Evolutionary conservation across 2,113 vertebrate genomes (phyloP), one percentile per base, ranked within the genome.

Genomic region (Verasper variegatus): DNA sequence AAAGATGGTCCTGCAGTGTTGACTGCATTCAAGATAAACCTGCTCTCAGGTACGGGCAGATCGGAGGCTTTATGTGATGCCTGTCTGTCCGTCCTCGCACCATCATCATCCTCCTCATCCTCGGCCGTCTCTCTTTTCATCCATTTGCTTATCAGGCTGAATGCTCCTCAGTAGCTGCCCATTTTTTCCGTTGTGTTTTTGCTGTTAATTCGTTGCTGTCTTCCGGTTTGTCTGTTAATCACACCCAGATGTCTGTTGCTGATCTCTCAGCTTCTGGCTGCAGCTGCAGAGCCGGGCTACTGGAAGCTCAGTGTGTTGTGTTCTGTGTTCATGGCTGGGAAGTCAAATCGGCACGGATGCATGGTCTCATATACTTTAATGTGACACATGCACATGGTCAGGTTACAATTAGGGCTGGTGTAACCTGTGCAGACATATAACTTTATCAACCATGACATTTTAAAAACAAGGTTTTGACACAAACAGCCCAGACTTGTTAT

Each of bases 1-100:
- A 64, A 92, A 93, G 92, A 92, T 88, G 91, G 87, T 58, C 91
- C 76, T 57, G 91, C 91, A 62, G 88, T 93, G 59, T 79, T 94
- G 85, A 94, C 93, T 40, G 88, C 87, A 59, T 94, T 89, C 92
- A 92, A 75, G 91, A 94, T 88, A 71, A 94, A 87, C 84, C 79
- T 91, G 71, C 85, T 84, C 73, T 59, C 92, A 94, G 92, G 94
- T 94, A 94, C 24, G 83, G 84, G 88, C 87, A 88, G 89, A 92
- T 81, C 69, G 18, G 63, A 78, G 87, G 80, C 88, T 89, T 71
- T 58, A 27, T 92, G 86, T 92, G 78, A 77, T 15, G 60, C 91
- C 89, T 83, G 67, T 92, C 89, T 92, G 89, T 94, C 84, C 17
- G 4, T 87, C 57, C n/a, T 64, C 51, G n/a, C 27, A 3, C 70